Base-by-base conservation (phyloP, 1,140 invertebrate genomes). In the Macrotrachela quadricornifera region DNA sequence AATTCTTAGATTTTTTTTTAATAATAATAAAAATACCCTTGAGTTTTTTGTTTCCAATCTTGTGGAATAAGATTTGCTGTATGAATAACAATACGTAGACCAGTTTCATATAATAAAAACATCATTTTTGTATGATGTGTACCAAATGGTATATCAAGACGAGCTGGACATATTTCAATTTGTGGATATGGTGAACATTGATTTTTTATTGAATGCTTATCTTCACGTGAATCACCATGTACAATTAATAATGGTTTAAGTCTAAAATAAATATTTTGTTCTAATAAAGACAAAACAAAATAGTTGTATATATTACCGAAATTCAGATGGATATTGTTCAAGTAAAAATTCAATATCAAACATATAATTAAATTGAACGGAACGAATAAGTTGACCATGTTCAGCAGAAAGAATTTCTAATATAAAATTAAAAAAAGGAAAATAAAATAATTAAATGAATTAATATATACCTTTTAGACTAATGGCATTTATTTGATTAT, bases 91-190 rank as follows among this genome's bases (percentile, higher is more conserved):
- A 94, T 77, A 50, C 86, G 72, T 39, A 91, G 67, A 3, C 81
- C 82, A 12, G 76, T 73, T 64, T 88, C 80, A 63, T 78, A 79
- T 59, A 88, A 83, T 36, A 80, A 75, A 1, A 92, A 71, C 36
- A 94, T 73, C 73, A 85, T 85, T 74, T 92, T 92, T 74, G 83
- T 84, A 64, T 92, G 87, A 73, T 91, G 87, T 57, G 79, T 82
- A 30, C 85, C 84, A 72, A 80, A 91, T 0, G 77, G 74, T 56
- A 79, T 68, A 45, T 69, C 64, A 30, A 71, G 46, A 55, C 59
- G 61, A 40, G 68, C 67, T 63, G 21, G 21, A 30, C 21, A 30
- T 30, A 30, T 4, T 30, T 30, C 21, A 30, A 30, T 30, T 30
- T 30, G 21, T 30, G 21, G 21, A 30, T 30, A 30, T 30, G 21